These are phyloP conservation scores for Galerucella nymphaeae DNA, from an alignment of 2,888 invertebrate species.

Conservation along the genomic window DNA sequence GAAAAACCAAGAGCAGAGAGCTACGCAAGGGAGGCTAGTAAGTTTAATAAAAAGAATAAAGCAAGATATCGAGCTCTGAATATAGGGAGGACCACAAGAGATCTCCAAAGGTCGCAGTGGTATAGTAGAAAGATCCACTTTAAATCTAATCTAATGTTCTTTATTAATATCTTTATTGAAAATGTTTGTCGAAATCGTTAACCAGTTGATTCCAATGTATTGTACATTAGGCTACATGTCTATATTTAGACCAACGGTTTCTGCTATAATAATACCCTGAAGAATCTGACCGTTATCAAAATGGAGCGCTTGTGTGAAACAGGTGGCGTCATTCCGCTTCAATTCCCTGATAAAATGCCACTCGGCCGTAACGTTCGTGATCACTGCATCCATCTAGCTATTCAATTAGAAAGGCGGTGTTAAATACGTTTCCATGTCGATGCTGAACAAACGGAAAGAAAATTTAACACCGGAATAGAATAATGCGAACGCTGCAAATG, in stretches of 20 bases:
- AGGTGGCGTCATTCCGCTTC: conserved; percentile 39
- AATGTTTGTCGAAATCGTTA: too few relatives aligned
- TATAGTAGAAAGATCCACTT: too few relatives aligned
- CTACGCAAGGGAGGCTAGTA: too few relatives aligned
- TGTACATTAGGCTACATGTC: background rate
- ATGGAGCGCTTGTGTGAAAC: conserved; percentile 32
- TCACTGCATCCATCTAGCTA: conserved; percentile 37
- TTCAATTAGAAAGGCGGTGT: conserved; percentile 36
- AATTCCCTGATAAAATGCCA: conserved; percentile 41
- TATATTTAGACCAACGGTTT: background rate
- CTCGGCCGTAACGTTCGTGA: conserved; percentile 38
- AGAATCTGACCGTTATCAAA: conserved; percentile 18
- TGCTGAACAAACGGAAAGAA: conserved; percentile 28
- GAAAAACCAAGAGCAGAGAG: too few relatives aligned
- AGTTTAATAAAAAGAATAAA: too few relatives aligned
- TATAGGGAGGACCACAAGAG: too few relatives aligned
- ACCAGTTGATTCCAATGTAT: background rate
- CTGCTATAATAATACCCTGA: background rate
- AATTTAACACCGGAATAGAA: conserved; percentile 23
- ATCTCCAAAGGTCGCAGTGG: too few relatives aligned
- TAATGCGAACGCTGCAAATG: conserved; percentile 1
- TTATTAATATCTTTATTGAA: too few relatives aligned
- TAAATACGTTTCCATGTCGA: conserved; percentile 32
- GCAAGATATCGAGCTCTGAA: too few relatives aligned
- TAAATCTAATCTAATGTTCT: too few relatives aligned